phyloP scores from a whole-genome alignment of 2,113 vertebrate species.

The Cercocebus atys region DNA sequence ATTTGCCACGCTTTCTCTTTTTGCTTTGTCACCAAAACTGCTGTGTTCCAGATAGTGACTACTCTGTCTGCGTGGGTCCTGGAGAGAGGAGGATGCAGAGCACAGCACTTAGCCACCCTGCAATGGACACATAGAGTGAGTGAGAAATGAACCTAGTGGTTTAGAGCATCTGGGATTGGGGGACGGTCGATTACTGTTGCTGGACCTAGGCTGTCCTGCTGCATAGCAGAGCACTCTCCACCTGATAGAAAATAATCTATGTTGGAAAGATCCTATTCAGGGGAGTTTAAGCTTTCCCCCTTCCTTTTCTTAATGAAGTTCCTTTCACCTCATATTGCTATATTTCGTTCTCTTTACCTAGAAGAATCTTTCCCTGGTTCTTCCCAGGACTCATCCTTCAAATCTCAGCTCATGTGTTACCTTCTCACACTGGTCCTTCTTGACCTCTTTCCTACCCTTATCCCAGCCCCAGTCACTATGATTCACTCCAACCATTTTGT shows the following conservation, averaged over 20 bases:
- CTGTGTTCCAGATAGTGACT: neutral
- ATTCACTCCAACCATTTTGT: neutral
- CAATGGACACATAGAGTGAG: neutral
- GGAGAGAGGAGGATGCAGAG: neutral
- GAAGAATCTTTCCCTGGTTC: neutral
- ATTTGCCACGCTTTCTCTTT: neutral
- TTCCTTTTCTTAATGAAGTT: neutral
- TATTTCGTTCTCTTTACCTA: neutral
- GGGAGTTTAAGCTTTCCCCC: neutral
- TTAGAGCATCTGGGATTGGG: neutral
- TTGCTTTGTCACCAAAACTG: neutral
- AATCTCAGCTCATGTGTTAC: neutral
- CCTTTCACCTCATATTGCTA: neutral
- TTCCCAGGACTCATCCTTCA: neutral
- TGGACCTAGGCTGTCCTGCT: neutral
- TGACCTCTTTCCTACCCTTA: neutral
- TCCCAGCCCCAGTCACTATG: neutral
- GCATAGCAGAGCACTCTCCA: neutral
- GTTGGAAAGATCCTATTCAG: neutral
- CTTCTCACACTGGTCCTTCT: neutral
- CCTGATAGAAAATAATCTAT: too few species aligned
- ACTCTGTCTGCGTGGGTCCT: neutral
- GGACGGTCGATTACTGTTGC: fast-evolving
- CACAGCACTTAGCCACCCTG: neutral
- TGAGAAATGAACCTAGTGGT: neutral